Base-by-base conservation (phyloP, 2,113 vertebrate species). In the Alethe castanea region DNA sequence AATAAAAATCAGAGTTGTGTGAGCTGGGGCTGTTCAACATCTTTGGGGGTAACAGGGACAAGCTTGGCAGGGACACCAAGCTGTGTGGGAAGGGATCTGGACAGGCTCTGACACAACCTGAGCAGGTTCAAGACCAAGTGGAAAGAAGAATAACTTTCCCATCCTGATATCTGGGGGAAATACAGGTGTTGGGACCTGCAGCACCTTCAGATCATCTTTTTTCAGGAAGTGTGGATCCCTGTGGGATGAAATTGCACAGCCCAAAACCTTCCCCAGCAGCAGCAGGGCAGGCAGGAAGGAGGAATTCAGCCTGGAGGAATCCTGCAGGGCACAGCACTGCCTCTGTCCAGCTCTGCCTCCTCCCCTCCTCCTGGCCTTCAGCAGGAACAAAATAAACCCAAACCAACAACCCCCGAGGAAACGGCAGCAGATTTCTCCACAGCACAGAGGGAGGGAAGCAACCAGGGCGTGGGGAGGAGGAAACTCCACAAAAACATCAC, bases 341-440 rank as follows among this genome's bases (percentile, higher is more conserved):
- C 60, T 25, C 52, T 33, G 38, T 17, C 64, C 86, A 61, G 47
- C 38, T 36, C n/a, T 69, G 38, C 88, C 67, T 35, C 69, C 2
- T 38, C 35, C 52, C 36, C n/a, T 70, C 14, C 64, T 45, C 42
- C 59, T 5, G 9, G 28, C 79, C 73, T 42, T 54, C 47, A n/a
- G 38, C 0, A 1, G 1, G 28, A 25, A 47, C 42, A 74, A 60
- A 36, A 28, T 0, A 28, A 59, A 53, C 6, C 16, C 12, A 57
- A 57, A 15, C 0, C n/a, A 84, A 16, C 18, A 52, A 19, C 7
- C 44, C 15, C 31, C 19, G 0, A 28, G 45, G 31, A 77, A 91
- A 70, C 6, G 22, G 14, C 80, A 71, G 18, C 57, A 11, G 12
- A 9, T 35, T 19, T 25, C 56, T 79, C 16, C 64, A 5, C 19